A percentile compares a stretch with the other conserved stretches of the same genome.
Evolutionary conservation across 2,113 vertebrate genomes (phyloP).

Genomic region (Rutilus rutilus): DNA sequence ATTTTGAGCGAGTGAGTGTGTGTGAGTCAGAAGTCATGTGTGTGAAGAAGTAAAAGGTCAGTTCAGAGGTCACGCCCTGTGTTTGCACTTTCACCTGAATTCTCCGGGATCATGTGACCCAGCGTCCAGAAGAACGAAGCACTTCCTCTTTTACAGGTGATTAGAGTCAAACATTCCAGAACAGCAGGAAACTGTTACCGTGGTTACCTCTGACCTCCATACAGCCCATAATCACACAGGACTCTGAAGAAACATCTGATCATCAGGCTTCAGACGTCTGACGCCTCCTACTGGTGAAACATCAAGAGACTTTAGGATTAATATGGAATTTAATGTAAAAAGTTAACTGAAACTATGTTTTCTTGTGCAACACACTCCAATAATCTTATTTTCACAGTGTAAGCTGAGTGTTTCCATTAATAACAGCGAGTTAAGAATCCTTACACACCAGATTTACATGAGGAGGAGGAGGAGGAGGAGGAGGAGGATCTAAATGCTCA

Average conservation of each 20-base stretch:
- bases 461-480: no score
- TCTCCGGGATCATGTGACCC: neutral
- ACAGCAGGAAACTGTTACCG: neutral
- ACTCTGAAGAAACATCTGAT: neutral
- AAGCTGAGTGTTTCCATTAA: neutral
- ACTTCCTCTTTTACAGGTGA: constrained; percentile 13
- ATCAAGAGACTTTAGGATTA: no score
- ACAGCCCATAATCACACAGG: neutral
- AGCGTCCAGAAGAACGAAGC: neutral
- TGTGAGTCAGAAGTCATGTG: neutral
- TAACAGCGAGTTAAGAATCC: neutral
- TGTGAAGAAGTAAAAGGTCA: neutral
- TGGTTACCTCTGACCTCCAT: neutral
- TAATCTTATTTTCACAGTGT: no score
- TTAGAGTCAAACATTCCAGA: neutral
- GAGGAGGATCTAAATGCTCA: no score
- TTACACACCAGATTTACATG: no score
- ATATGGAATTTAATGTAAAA: no score
- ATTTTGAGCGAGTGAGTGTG: no score
- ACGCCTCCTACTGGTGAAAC: constrained; percentile 12
- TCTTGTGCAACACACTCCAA: no score
- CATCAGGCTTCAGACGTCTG: neutral
- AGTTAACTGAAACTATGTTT: no score
- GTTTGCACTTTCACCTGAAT: neutral
- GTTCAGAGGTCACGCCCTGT: neutral